These are phyloP conservation scores for Diabrotica balteata DNA, from an alignment of 2,888 invertebrate species.

Conservation along the genomic window DNA sequence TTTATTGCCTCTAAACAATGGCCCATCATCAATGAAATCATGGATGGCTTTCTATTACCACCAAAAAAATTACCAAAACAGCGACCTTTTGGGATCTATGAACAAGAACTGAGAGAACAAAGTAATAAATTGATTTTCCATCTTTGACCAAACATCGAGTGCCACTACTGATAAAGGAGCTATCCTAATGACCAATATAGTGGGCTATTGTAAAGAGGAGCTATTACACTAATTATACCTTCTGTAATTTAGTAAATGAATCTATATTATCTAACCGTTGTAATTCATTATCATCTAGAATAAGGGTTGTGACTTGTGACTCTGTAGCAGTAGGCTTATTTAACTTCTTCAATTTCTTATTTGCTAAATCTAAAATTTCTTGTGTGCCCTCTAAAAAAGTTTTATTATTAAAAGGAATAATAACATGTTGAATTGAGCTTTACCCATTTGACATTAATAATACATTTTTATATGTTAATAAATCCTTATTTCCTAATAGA, in stretches of 20 bases:
- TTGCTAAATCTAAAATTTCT: slow-evolving; percentile 72
- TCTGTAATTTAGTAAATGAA: slow-evolving; percentile 78
- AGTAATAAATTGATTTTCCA: slow-evolving; percentile 1
- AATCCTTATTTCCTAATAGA: background rate
- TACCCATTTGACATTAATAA: slow-evolving; percentile 19
- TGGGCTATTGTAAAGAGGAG: too few species aligned
- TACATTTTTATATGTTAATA: slow-evolving; percentile 4
- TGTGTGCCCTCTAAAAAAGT: slow-evolving; percentile 25
- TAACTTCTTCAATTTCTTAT: slow-evolving; percentile 82
- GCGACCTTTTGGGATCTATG: too few species aligned
- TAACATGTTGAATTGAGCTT: background rate
- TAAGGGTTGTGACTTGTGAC: slow-evolving; percentile 72
- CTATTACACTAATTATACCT: slow-evolving; percentile 62
- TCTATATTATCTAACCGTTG: slow-evolving; percentile 88
- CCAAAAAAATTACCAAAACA: too few species aligned
- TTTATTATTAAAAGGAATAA: background rate
- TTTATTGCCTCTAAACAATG: too few species aligned
- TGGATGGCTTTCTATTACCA: too few species aligned
- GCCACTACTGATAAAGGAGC: too few species aligned
- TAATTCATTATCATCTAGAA: slow-evolving; percentile 86
- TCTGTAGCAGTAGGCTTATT: slow-evolving; percentile 75
- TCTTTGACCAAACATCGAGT: too few species aligned
- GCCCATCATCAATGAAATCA: too few species aligned
- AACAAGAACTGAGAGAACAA: too few species aligned
- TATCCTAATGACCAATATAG: too few species aligned